Evolutionary conservation across 2,113 vertebrate species (phyloP).

Genomic region (Mastomys coucha): DNA sequence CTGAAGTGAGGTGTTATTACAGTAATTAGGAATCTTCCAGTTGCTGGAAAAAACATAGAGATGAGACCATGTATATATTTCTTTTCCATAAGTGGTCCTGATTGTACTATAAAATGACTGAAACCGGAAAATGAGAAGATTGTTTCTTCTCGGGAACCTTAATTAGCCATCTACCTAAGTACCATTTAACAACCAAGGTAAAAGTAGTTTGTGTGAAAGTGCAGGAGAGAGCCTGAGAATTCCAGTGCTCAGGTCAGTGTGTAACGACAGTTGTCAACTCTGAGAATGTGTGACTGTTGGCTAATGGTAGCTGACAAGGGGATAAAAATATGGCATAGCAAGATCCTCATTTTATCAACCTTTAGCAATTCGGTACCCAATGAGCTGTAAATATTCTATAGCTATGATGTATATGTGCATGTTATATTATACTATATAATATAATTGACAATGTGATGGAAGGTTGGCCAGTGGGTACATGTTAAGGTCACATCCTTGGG

Average conservation of each 20-base stretch:
- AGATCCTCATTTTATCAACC: not conserved
- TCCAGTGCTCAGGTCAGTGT: not conserved
- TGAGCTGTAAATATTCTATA: not conserved
- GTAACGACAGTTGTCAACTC: not conserved
- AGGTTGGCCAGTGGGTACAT: not conserved
- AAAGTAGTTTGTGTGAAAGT: conserved; percentile 28
- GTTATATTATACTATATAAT: too few species aligned
- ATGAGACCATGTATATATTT: not conserved
- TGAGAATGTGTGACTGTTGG: not conserved
- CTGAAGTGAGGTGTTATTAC: not conserved
- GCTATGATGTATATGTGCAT: not conserved
- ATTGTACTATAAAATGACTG: conserved; percentile 60
- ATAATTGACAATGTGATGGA: not conserved
- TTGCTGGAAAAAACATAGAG: conserved; percentile 24
- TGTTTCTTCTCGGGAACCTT: conserved; percentile 37
- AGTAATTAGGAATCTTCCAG: conserved; percentile 46
- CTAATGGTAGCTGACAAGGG: not conserved
- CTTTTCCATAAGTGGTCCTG: not conserved
- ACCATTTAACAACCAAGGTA: conserved; percentile 9
- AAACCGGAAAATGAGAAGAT: conserved; percentile 35
- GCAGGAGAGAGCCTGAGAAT: not conserved
- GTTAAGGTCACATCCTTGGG: not conserved
- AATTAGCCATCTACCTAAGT: conserved; percentile 44
- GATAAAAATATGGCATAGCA: not conserved
- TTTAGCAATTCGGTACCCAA: not conserved